phyloP scores from a whole-genome alignment of 2,888 invertebrate genomes.

The Oxycera nigricornis region DNA sequence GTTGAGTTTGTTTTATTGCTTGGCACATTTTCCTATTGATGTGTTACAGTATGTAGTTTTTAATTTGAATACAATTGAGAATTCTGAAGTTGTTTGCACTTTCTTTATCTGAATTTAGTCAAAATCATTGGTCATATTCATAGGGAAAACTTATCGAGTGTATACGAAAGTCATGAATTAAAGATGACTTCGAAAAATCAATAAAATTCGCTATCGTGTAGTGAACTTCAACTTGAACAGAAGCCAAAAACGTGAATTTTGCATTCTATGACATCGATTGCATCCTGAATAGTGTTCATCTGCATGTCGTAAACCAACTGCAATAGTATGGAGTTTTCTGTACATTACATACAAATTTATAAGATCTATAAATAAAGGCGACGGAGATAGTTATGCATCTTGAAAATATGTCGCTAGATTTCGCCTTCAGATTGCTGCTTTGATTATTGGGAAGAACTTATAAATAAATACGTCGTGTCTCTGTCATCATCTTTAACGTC shows the following conservation, averaged over 20 bases:
- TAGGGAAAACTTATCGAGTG: neutral
- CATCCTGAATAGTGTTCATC: neutral
- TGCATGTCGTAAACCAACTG: neutral
- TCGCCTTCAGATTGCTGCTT: neutral
- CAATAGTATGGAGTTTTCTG: neutral
- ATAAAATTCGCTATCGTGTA: slow-evolving; percentile 3
- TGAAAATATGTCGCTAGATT: neutral
- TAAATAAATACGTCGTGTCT: slow-evolving; percentile 4
- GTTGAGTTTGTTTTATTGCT: too few species aligned
- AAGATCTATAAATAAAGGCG: neutral
- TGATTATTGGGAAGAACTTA: slow-evolving; percentile 7
- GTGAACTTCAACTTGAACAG: slow-evolving; percentile 15
- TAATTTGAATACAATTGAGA: too few species aligned
- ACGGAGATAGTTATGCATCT: neutral
- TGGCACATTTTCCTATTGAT: too few species aligned
- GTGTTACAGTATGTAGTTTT: too few species aligned
- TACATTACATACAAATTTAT: neutral
- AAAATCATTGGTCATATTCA: too few species aligned
- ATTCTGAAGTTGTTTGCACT: too few species aligned
- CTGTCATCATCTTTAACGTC: neutral
- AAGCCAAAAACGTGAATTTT: neutral
- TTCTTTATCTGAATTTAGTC: too few species aligned
- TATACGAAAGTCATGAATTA: neutral
- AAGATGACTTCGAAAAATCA: neutral
- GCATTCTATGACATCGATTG: neutral